Base-by-base conservation (phyloP, 2,888 invertebrate genomes). In the Marasmarcha lunaedactyla region DNA sequence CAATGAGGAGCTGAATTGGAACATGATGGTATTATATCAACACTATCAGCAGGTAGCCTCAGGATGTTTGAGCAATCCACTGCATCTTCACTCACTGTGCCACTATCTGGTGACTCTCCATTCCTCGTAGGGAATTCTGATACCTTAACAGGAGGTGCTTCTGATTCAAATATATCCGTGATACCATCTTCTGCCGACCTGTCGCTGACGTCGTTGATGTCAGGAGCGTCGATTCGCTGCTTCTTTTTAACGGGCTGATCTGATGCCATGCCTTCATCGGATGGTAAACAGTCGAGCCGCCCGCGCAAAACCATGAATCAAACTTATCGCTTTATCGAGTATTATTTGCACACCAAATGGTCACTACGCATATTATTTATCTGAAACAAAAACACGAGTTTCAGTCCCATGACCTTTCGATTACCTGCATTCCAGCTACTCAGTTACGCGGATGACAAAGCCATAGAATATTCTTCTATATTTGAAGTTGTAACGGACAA, bases 161-260 rank as follows among this genome's bases (percentile, higher is more conserved):
- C 76, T 1, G 72, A 56, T 41, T 81, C 76, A 38, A 72, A 83
- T 46, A 81, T 71, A 41, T 81, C 77, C 15, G 71, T 65, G 26
- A 78, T 63, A 37, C 71, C 77, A 46, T 84, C 84, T 43, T 86
- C 85, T 14, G 84, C 69, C 39, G 86, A 86, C 39, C 79, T 76
- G 43, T 83, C 84, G 38, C 76, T 71, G 15, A 64, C 70, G 46
- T 87, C 87, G 47, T 88, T 88, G 37, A 85, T 85, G 46, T 86
- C 86, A 7, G 87, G 86, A 6, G 85, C 85, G 51, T 89, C 88
- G 51, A 92, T 89, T 59, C 92, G 88, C 64, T 90, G 89, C 65
- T 93, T 90, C 84, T 94, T 94, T 67, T 92, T 93, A 55, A 90
- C 90, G 51, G 94, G 94, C 78, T 93, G 93, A 74, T 92, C 90